phyloP scores from a whole-genome alignment of 1,140 invertebrate species.

The Drosophila dunni region DNA sequence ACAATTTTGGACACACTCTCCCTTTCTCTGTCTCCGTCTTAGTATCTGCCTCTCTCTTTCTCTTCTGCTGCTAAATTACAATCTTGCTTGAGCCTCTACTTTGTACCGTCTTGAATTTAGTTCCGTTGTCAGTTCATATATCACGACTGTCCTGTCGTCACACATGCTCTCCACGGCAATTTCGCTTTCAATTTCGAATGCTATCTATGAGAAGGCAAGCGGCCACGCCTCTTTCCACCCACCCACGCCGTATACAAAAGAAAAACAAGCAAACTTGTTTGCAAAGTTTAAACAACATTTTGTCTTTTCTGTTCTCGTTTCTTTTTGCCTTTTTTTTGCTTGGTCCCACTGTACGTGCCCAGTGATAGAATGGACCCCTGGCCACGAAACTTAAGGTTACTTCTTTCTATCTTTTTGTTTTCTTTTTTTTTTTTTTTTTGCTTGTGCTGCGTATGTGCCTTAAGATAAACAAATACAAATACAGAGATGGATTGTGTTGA shows the following conservation, averaged over 20 bases:
- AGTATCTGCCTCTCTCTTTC: conserved; percentile 31
- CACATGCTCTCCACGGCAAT: conserved; percentile 79
- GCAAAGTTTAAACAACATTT: conserved; percentile 83
- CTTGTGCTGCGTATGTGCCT: conserved; percentile 65
- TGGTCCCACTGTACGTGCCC: conserved; percentile 60
- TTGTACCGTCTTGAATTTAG: conserved; percentile 45
- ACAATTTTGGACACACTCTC: conserved; percentile 55
- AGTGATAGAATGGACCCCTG: conserved; percentile 12
- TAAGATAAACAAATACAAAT: conserved; percentile 76
- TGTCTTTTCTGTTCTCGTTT: conserved; percentile 24
- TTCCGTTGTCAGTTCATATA: conserved; percentile 74
- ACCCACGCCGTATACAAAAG: conserved; percentile 20
- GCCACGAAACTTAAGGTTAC: not conserved
- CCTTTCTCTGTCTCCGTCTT: conserved; percentile 14
- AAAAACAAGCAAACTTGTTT: conserved; percentile 80
- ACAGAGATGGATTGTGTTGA: conserved; percentile 68
- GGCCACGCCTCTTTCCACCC: conserved; percentile 32
- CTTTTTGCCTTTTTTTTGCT: conserved; percentile 40
- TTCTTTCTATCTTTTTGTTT: conserved; percentile 28
- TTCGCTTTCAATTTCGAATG: conserved; percentile 83
- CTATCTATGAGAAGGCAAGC: conserved; percentile 71
- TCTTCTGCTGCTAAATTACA: not conserved
- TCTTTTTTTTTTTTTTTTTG: conserved; percentile 37
- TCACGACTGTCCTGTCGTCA: conserved; percentile 72
- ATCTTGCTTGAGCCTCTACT: not conserved